A percentile compares a stretch with the other conserved stretches of the same genome.
Conservation (phyloP, 64 coral and sea anemone genomes). For the Cladopsammia gracilis region DNA sequence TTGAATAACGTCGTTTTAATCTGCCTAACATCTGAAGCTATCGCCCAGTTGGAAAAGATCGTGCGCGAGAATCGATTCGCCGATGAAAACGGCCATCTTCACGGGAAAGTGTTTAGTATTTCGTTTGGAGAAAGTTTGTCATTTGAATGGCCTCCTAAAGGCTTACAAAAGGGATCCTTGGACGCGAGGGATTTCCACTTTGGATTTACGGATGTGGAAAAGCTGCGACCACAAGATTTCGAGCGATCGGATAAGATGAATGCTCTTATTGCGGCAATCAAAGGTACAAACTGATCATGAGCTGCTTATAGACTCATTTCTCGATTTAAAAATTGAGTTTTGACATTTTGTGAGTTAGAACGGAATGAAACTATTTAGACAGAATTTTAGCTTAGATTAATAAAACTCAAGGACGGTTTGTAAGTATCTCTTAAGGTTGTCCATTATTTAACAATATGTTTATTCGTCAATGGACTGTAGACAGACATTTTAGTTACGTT, state of each 20-base stretch:
- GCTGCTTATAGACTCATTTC: too few species aligned
- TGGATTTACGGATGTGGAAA: slow-evolving; percentile 62
- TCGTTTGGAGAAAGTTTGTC: slow-evolving; percentile 79
- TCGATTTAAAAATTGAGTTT: too few species aligned
- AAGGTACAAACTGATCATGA: slow-evolving; percentile 30
- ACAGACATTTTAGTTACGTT: too few species aligned
- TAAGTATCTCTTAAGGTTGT: neutral
- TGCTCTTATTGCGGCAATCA: slow-evolving; percentile 66
- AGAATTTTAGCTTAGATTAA: neutral
- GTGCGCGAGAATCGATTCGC: slow-evolving; percentile 64
- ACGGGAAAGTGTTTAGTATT: slow-evolving; percentile 79
- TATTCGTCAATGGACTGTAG: too few species aligned
- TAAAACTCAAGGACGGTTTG: neutral
- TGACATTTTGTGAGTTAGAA: too few species aligned
- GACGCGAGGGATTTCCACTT: slow-evolving; percentile 83
- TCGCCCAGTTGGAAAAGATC: slow-evolving; percentile 49
- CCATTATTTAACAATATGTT: neutral
- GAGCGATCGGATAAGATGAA: slow-evolving; percentile 66
- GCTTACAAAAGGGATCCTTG: neutral
- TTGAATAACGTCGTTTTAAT: slow-evolving; percentile 84
- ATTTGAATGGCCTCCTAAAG: slow-evolving; percentile 71
- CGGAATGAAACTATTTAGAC: neutral
- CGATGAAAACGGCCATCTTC: slow-evolving; percentile 57
- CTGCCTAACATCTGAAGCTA: slow-evolving; percentile 64
- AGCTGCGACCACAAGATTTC: slow-evolving; percentile 60